A percentile compares a stretch with the other conserved stretches of the same genome.
phyloP scores from a whole-genome alignment of 2,888 invertebrate species.

The Mesoligia furuncula region DNA sequence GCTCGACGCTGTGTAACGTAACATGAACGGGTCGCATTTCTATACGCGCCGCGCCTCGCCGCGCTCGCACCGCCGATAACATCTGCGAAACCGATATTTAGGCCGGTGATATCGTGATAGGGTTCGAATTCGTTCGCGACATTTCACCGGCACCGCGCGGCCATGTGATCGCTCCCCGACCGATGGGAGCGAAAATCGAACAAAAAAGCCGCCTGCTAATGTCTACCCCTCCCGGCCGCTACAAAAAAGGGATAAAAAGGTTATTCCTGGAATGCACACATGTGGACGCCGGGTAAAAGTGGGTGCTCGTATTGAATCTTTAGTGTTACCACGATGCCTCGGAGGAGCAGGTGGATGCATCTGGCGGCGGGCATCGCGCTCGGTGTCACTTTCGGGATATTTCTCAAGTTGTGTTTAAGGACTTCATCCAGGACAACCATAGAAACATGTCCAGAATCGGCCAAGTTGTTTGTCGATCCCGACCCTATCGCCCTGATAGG shows the following conservation, averaged over 20 bases:
- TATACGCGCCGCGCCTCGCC: conserved; percentile 82
- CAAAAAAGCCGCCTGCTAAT: conserved; percentile 86
- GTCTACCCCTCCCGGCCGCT: conserved; percentile 83
- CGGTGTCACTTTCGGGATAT: conserved; percentile 90
- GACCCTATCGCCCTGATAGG: conserved; percentile 84
- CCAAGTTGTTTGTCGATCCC: conserved; percentile 74
- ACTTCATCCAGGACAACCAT: conserved; percentile 81
- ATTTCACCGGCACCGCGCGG: conserved; percentile 74
- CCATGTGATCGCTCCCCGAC: conserved; percentile 85
- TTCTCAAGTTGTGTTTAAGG: conserved; percentile 87
- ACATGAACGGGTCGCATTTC: conserved; percentile 84
- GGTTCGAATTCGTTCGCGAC: conserved; percentile 81
- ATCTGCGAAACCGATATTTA: conserved; percentile 87
- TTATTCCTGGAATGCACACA: conserved; percentile 89
- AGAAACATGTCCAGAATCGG: conserved; percentile 80
- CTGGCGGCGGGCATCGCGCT: conserved; percentile 89
- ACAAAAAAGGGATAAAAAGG: conserved; percentile 88
- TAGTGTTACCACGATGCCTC: conserved; percentile 85
- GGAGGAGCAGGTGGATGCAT: conserved; percentile 88
- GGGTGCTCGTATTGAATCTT: conserved; percentile 80
- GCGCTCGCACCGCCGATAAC: conserved; percentile 81
- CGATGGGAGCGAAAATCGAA: conserved; percentile 82
- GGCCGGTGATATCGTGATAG: conserved; percentile 84
- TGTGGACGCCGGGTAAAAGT: conserved; percentile 85
- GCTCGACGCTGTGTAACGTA: conserved; percentile 68